These are phyloP conservation scores for Myotis pilosus DNA, from an alignment of 2,797 vertebrate genomes.

Conservation along the genomic window DNA sequence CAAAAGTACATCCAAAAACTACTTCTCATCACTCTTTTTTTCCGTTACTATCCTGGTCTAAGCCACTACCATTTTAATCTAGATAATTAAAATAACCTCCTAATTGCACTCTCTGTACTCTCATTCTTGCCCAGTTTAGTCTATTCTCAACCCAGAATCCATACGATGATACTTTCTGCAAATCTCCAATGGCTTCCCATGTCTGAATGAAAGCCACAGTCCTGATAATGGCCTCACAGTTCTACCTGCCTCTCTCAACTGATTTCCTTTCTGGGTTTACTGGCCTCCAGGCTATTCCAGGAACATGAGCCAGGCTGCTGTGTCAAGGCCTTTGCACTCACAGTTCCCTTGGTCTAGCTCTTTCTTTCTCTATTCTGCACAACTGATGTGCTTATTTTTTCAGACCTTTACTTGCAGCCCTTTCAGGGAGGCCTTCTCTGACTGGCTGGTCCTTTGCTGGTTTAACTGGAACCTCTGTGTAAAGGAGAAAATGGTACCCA, in stretches of 20 bases:
- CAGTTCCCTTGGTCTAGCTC: background rate
- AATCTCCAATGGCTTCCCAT: background rate
- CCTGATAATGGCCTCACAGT: background rate
- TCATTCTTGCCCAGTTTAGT: background rate
- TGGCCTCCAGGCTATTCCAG: background rate
- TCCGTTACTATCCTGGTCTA: background rate
- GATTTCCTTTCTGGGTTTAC: background rate
- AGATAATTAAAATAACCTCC: background rate
- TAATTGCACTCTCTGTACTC: background rate
- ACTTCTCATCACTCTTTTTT: background rate
- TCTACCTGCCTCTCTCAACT: background rate
- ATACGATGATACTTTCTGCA: background rate
- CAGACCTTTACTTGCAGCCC: background rate
- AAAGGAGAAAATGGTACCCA: background rate
- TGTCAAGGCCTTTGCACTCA: background rate
- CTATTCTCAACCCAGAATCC: background rate
- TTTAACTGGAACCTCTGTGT: background rate
- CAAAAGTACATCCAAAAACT: background rate
- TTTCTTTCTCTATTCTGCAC: background rate
- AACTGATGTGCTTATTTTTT: background rate
- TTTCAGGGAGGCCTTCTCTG: background rate
- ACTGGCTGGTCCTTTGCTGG: background rate
- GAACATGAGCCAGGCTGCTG: background rate
- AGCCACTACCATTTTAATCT: background rate
- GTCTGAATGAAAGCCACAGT: background rate